phyloP scores from a whole-genome alignment of 2,888 invertebrate genomes.

The Eupithecia vulgata region DNA sequence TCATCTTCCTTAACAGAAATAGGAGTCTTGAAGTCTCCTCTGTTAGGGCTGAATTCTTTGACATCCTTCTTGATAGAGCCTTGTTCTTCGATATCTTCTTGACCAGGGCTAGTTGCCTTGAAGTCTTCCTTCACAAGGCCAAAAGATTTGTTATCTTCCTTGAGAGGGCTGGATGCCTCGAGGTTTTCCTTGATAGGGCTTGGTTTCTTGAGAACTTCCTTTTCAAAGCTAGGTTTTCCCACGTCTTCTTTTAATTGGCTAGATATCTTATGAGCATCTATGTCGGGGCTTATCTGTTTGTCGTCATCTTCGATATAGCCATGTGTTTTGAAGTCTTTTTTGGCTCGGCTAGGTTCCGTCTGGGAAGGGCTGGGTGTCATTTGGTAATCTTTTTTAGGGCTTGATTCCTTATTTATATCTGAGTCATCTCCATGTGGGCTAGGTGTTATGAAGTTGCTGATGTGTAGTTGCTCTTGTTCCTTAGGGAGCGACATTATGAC shows the following conservation, averaged over 20 bases:
- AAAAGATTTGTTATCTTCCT: slow-evolving; percentile 12
- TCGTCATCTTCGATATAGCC: background rate
- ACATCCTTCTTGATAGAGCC: slow-evolving; percentile 18
- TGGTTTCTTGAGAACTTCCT: background rate
- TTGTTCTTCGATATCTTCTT: slow-evolving; percentile 11
- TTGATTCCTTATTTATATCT: background rate
- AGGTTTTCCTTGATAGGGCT: background rate
- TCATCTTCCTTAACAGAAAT: slow-evolving; percentile 21
- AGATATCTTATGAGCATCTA: background rate
- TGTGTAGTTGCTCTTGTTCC: background rate
- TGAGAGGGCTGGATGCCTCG: slow-evolving; percentile 15
- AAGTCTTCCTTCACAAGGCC: slow-evolving; percentile 26
- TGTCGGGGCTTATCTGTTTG: background rate
- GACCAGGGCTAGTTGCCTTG: slow-evolving; percentile 20
- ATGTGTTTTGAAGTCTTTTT: background rate
- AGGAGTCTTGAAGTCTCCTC: slow-evolving; percentile 13
- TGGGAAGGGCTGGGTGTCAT: background rate
- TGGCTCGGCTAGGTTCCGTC: background rate
- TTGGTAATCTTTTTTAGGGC: slow-evolving; percentile 9
- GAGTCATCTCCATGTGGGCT: background rate
- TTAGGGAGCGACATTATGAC: background rate
- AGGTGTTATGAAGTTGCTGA: background rate
- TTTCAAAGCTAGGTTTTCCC: background rate
- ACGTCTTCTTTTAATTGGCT: background rate
- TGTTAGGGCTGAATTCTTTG: slow-evolving; percentile 21